Conservation (phyloP, 2,888 invertebrate genomes). For the Anarsia innoxiella region DNA sequence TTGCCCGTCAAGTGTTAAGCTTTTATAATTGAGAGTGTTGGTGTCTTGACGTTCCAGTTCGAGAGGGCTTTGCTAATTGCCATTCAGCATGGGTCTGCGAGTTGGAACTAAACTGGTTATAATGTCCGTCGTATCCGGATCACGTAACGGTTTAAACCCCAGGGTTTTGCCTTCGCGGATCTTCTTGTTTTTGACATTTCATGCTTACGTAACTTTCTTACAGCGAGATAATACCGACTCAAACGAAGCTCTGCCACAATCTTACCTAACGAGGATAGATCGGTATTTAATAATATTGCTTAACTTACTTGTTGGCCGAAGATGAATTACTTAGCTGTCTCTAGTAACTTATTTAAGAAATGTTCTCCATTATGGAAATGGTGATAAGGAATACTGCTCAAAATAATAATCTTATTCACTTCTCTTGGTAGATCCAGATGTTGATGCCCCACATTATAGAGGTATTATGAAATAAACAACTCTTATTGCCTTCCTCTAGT, state of each 20-base stretch:
- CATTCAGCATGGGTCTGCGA: conserved; percentile 53
- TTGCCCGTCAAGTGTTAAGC: conserved; percentile 1
- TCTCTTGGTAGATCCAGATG: too few relatives aligned
- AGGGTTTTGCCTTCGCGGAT: conserved; percentile 46
- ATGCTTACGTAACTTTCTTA: conserved; percentile 37
- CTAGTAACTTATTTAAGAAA: too few relatives aligned
- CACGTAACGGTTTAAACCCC: conserved; percentile 52
- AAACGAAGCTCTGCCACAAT: conserved; percentile 7
- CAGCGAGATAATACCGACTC: conserved; percentile 12
- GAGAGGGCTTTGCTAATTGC: conserved; percentile 45
- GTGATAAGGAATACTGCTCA: too few relatives aligned
- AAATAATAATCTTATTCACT: too few relatives aligned
- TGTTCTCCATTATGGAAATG: too few relatives aligned
- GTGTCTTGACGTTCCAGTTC: conserved; percentile 39
- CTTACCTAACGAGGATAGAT: too few relatives aligned
- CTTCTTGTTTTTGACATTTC: conserved; percentile 59
- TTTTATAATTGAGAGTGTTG: conserved; percentile 33
- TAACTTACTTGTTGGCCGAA: too few relatives aligned
- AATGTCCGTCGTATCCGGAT: conserved; percentile 45
- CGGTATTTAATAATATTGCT: too few relatives aligned
- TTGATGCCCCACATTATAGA: too few relatives aligned
- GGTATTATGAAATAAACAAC: too few relatives aligned
- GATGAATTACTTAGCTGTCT: too few relatives aligned
- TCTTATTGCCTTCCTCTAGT: too few relatives aligned
- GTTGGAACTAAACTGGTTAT: conserved; percentile 52